Conservation (phyloP, 2,888 invertebrate genomes). For the Lasioglossum pauxillum region DNA sequence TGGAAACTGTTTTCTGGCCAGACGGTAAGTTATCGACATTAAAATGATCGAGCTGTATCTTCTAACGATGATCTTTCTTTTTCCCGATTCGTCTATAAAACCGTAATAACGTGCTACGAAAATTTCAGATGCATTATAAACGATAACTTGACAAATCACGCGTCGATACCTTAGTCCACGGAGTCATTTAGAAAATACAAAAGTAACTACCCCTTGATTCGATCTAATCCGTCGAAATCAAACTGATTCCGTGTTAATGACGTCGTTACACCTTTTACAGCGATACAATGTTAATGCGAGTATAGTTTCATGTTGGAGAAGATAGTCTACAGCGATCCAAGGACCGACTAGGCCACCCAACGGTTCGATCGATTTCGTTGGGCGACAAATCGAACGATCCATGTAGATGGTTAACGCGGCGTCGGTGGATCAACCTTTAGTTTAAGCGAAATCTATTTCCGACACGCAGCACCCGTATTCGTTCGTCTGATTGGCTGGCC, state of each 20-base stretch:
- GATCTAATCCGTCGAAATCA: neutral
- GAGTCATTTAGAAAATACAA: neutral
- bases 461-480: slow-evolving; percentile 77
- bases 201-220: neutral
- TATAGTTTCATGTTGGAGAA: neutral
- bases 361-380: slow-evolving; percentile 24
- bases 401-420: slow-evolving; percentile 65
- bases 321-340: neutral
- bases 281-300: neutral
- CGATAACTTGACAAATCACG: neutral
- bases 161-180: neutral
- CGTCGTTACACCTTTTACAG: neutral
- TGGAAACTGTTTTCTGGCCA: slow-evolving; percentile 43
- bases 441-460: slow-evolving; percentile 82
- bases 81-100: neutral
- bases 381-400: slow-evolving; percentile 54
- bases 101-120: neutral
- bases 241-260: neutral
- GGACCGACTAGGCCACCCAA: neutral
- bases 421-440: slow-evolving; percentile 76
- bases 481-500: slow-evolving; percentile 79
- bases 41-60: neutral
- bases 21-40: slow-evolving; percentile 76
- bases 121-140: too few relatives aligned
- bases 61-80: neutral